A percentile compares a stretch with the other conserved stretches of the same genome.
phyloP scores from a whole-genome alignment of 2,797 vertebrate species.

The Miichthys miiuy region DNA sequence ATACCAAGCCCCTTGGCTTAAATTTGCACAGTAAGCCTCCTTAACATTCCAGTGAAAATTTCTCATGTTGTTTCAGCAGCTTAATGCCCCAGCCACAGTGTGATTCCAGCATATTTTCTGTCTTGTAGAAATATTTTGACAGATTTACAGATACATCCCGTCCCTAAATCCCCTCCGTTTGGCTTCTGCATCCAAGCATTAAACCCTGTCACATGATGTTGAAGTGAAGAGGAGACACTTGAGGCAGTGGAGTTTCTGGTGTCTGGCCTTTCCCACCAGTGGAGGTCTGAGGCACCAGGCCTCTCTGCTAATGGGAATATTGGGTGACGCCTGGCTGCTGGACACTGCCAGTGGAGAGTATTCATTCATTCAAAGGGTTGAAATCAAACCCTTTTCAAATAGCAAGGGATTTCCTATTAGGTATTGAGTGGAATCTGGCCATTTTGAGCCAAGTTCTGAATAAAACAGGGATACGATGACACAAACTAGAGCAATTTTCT shows the following conservation, averaged over 20 bases:
- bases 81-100: conserved; percentile 78
- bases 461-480: not conserved
- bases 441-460: conserved; percentile 37
- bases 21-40: conserved; percentile 80
- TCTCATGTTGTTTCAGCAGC: conserved; percentile 82
- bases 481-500: not conserved
- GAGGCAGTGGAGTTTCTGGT: conserved; percentile 72
- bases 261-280: conserved; percentile 79
- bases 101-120: conserved; percentile 82
- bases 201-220: conserved; percentile 82
- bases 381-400: conserved; percentile 72
- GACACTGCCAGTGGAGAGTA: conserved; percentile 61
- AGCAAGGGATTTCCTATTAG: conserved; percentile 63
- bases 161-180: conserved; percentile 81
- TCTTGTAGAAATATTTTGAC: conserved; percentile 84
- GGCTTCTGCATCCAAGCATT: conserved; percentile 79
- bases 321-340: conserved; percentile 74
- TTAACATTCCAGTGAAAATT: conserved; percentile 79
- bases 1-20: conserved; percentile 68
- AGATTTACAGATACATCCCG: conserved; percentile 81
- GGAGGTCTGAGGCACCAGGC: conserved; percentile 73
- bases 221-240: conserved; percentile 76
- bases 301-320: conserved; percentile 77
- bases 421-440: conserved; percentile 41
- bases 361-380: conserved; percentile 67